Base-by-base conservation (phyloP, 2,113 vertebrate genomes). In the Noctilio leporinus region DNA sequence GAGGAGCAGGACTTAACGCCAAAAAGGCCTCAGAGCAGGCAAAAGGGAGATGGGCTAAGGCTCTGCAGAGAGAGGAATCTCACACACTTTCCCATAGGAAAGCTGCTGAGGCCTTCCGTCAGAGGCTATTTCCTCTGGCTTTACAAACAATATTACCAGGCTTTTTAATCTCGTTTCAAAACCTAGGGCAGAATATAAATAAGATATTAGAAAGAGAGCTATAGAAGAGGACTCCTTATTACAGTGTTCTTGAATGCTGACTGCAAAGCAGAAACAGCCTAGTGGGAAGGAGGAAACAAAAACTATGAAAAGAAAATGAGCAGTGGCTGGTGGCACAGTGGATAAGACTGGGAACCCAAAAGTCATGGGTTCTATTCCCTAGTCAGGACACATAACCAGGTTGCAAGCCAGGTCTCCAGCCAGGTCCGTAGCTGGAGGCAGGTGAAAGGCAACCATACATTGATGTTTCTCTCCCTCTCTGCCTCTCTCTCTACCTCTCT, bases 141-240 rank as follows among this genome's bases (percentile, higher is more conserved):
- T 93, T 83, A 95, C 96, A 96, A 97, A 97, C 90, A 97, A 75
- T 83, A 95, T 94, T 64, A 86, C 94, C 55, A 43, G 69, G 82
- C 78, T 94, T 95, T 95, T 96, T 96, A 88, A 94, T 88, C 91
- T 80, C 94, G 93, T 86, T 94, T 93, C 77, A 49, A 94, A 95
- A 86, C 93, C 96, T 70, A 47, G 8, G 49, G 96, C 96, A 97
- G 94, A 96, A 94, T 14, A 91, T 94, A 96, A 97, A 96, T 89
- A 94, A 95, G 73, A 96, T 95, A 95, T 88, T 92, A 92, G 49
- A 53, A 88, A 62, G 65, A 95, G 35, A 90, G 30, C 77, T 78
- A 22, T 69, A 62, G 75, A 82, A 97, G 90, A 95, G 19, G 93
- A 26, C 82, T 83, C 9, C 91, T 90, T 64, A 65, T 90, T 64